Evolutionary conservation across 2,888 invertebrate genomes (phyloP).

Genomic region (Pyrocoelia pectoralis): DNA sequence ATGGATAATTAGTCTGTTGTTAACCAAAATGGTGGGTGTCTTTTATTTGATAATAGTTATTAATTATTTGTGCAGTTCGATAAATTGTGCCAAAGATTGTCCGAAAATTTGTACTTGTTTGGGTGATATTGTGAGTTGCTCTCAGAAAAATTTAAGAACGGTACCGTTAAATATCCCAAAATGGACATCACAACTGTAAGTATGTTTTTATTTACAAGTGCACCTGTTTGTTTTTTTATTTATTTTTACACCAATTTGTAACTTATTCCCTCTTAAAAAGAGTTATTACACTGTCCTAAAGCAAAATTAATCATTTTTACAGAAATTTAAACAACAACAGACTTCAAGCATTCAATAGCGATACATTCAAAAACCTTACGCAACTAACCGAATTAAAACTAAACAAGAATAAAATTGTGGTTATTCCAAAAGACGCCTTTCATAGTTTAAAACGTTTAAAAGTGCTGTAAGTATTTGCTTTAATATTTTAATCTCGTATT

Average conservation of each 20-base stretch:
- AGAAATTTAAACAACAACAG: conserved; percentile 78
- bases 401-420: conserved; percentile 77
- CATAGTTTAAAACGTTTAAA: conserved; percentile 72
- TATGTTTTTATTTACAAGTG: conserved; percentile 48
- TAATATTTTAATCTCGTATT: neutral
- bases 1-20: conserved; percentile 52
- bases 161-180: conserved; percentile 76
- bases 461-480: conserved; percentile 68
- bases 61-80: conserved; percentile 44
- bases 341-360: conserved; percentile 73
- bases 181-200: conserved; percentile 81
- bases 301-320: conserved; percentile 19
- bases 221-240: conserved; percentile 43
- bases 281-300: neutral
- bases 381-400: conserved; percentile 78
- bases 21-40: conserved; percentile 62
- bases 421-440: conserved; percentile 79
- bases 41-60: conserved; percentile 52
- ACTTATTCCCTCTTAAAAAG: neutral
- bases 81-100: conserved; percentile 61
- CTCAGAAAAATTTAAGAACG: conserved; percentile 71
- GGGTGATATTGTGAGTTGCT: conserved; percentile 78
- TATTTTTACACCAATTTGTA: conserved; percentile 13
- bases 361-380: conserved; percentile 76
- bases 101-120: conserved; percentile 77